Evolutionary conservation across 64 coral and sea anemone genomes (phyloP).

Genomic region (Montipora sp.): DNA sequence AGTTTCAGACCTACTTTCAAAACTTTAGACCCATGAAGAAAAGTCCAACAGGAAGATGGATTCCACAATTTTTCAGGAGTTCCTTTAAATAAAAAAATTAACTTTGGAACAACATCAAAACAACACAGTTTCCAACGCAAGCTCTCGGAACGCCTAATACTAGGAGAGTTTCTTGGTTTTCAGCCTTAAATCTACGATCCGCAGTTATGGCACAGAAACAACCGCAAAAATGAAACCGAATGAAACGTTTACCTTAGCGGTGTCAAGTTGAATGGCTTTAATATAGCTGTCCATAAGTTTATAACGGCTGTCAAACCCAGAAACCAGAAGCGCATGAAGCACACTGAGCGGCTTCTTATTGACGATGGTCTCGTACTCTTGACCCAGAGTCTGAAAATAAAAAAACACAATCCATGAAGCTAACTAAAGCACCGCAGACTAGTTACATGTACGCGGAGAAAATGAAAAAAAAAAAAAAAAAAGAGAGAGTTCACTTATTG

Average conservation of each 20-base stretch:
- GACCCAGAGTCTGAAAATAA: constrained; percentile 68
- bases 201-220: neutral
- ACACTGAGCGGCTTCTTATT: constrained; percentile 78
- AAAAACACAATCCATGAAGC: neutral
- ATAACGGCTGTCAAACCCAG: constrained; percentile 81
- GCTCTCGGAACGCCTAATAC: too few relatives aligned
- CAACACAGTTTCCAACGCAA: too few relatives aligned
- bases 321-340: constrained; percentile 67
- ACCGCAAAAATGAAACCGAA: neutral
- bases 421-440: too few relatives aligned
- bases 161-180: neutral
- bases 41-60: too few relatives aligned
- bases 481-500: too few relatives aligned
- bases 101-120: too few relatives aligned
- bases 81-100: too few relatives aligned
- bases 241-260: constrained; percentile 55
- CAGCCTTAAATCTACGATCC: neutral
- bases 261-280: constrained; percentile 74
- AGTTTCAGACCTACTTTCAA: too few relatives aligned
- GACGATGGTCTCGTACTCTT: constrained; percentile 74
- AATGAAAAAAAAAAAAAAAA: too few relatives aligned
- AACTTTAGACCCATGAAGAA: too few relatives aligned
- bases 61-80: too few relatives aligned
- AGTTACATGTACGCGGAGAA: too few relatives aligned
- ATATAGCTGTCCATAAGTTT: constrained; percentile 83